Percentiles rank a stretch among this genome's conserved stretches.
phyloP scores from a whole-genome alignment of 2,888 invertebrate genomes.

The Diaphora mendica region DNA sequence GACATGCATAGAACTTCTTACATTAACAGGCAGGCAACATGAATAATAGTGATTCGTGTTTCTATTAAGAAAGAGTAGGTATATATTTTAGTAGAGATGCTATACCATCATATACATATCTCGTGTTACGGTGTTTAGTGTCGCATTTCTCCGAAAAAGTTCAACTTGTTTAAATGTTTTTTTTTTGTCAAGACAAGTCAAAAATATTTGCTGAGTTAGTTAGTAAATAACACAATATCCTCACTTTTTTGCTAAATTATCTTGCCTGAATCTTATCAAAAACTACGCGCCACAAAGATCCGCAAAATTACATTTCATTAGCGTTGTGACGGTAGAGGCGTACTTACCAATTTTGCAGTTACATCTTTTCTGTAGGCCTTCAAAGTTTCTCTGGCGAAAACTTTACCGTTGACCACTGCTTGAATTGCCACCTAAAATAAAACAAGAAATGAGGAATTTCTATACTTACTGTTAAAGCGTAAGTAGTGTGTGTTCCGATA shows the following conservation, averaged over 20 bases:
- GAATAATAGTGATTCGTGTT: neutral
- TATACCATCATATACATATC: neutral
- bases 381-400: conserved; percentile 94
- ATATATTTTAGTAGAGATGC: neutral
- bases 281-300: no score
- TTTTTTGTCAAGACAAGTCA: no score
- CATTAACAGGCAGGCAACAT: neutral
- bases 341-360: conserved; percentile 94
- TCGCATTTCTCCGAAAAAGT: no score
- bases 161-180: no score
- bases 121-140: no score
- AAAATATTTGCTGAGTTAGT: no score
- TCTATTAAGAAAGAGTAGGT: neutral
- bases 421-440: conserved; percentile 91
- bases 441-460: no score
- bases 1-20: neutral
- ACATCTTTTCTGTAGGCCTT: conserved; percentile 97
- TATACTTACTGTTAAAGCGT: no score
- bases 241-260: neutral
- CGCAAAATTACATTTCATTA: neutral
- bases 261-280: no score
- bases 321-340: neutral
- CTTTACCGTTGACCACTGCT: conserved; percentile 91
- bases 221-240: neutral
- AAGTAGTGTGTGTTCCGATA: no score